Evolutionary conservation across 2,113 vertebrate species (phyloP).

Genomic region (Nycticorax nycticorax): DNA sequence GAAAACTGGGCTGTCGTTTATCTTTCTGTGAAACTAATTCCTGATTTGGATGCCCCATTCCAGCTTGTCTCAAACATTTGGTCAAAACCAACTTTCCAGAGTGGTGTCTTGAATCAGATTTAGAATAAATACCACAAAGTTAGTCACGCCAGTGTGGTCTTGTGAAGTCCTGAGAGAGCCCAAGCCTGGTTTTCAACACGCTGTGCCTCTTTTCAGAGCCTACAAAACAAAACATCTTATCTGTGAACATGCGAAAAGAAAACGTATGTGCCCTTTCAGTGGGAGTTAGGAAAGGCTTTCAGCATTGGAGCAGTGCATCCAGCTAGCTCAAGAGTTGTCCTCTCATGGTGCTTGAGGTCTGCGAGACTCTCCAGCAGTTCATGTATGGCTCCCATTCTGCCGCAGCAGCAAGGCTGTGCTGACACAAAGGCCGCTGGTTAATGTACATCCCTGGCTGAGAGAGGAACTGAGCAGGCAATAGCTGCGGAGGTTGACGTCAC

Average conservation of each 20-base stretch:
- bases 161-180: background rate
- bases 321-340: background rate
- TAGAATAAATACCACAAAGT: conserved; percentile 47
- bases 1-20: conserved; percentile 30
- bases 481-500: conserved; percentile 24
- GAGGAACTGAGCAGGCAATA: background rate
- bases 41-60: conserved; percentile 16
- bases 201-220: background rate
- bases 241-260: background rate
- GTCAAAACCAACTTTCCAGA: conserved; percentile 50
- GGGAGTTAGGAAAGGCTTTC: background rate
- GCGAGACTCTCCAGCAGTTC: background rate
- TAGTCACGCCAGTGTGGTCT: conserved; percentile 39
- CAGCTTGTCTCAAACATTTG: conserved; percentile 28
- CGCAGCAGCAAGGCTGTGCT: background rate
- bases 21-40: conserved; percentile 35
- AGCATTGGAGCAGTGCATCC: background rate
- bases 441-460: background rate
- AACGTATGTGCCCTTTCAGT: background rate
- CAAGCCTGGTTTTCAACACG: background rate
- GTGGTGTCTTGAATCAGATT: conserved; percentile 40
- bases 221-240: background rate
- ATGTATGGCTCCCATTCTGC: background rate
- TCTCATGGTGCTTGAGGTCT: background rate
- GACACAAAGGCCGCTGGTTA: conserved; percentile 7